Conservation (phyloP, 2,888 invertebrate genomes). For the Cataglyphis cursor region DNA sequence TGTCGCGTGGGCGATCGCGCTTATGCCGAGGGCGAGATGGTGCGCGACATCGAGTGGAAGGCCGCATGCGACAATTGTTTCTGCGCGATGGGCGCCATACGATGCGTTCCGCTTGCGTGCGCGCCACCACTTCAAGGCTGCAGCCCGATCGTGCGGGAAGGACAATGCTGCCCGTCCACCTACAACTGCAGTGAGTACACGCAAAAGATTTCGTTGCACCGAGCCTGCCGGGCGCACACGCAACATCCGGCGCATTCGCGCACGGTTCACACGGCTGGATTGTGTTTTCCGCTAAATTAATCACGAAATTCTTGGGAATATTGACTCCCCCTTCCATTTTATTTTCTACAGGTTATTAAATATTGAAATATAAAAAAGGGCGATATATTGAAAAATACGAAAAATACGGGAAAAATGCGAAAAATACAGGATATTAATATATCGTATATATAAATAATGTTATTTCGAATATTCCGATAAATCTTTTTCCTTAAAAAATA, state of each 20-base stretch:
- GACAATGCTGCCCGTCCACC: constrained; percentile 94
- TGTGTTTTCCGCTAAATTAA: constrained; percentile 58
- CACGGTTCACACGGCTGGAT: constrained; percentile 60
- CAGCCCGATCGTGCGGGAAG: constrained; percentile 91
- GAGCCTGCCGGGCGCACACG: constrained; percentile 51
- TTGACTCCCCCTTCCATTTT: constrained; percentile 1
- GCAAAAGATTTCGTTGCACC: constrained; percentile 39
- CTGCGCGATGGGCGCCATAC: constrained; percentile 91
- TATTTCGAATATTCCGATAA: neutral
- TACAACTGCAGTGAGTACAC: constrained; percentile 92
- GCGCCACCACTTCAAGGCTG: constrained; percentile 93
- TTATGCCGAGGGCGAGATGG: constrained; percentile 92
- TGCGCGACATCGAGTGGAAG: constrained; percentile 88
- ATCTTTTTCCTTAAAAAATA: neutral
- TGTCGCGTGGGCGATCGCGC: constrained; percentile 89
- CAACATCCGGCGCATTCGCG: neutral
- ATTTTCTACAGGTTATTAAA: constrained; percentile 8
- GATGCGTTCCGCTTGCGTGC: constrained; percentile 93
- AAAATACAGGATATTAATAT: neutral
- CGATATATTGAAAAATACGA: neutral
- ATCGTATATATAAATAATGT: neutral
- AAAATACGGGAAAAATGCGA: neutral
- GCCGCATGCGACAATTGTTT: constrained; percentile 93
- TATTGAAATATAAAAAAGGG: neutral
- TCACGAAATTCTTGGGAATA: constrained; percentile 19